These are phyloP conservation scores for Pteronura brasiliensis DNA, from an alignment of 2,113 vertebrate species.

Conservation along the genomic window DNA sequence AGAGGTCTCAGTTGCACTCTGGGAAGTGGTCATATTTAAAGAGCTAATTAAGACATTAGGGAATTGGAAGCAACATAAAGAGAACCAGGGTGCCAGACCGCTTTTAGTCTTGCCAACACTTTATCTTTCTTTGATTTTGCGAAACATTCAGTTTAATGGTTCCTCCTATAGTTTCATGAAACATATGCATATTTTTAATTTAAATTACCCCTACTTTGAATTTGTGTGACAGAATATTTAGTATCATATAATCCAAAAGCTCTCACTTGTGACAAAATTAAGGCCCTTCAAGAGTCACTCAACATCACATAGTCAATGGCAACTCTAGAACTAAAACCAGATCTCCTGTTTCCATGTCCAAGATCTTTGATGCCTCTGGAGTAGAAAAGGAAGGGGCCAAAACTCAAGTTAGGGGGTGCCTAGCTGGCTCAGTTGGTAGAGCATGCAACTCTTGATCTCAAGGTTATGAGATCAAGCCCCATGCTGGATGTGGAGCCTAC, in stretches of 20 bases:
- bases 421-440: background rate
- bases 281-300: background rate
- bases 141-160: background rate
- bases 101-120: background rate
- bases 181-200: slow-evolving; percentile 17
- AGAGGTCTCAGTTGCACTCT: background rate
- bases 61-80: background rate
- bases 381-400: background rate
- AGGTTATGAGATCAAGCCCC: background rate
- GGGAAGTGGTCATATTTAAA: background rate
- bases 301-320: background rate
- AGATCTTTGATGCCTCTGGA: background rate
- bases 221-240: slow-evolving; percentile 33
- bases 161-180: background rate
- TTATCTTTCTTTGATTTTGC: slow-evolving; percentile 17
- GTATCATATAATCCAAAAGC: slow-evolving; percentile 28
- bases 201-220: slow-evolving; percentile 28
- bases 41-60: slow-evolving; percentile 31
- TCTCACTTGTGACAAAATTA: background rate
- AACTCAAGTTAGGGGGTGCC: background rate
- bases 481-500: background rate
- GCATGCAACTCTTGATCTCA: background rate
- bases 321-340: background rate
- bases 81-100: background rate
- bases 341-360: background rate